phyloP scores from a whole-genome alignment of 2,888 invertebrate species.

The Saturnia pavonia region DNA sequence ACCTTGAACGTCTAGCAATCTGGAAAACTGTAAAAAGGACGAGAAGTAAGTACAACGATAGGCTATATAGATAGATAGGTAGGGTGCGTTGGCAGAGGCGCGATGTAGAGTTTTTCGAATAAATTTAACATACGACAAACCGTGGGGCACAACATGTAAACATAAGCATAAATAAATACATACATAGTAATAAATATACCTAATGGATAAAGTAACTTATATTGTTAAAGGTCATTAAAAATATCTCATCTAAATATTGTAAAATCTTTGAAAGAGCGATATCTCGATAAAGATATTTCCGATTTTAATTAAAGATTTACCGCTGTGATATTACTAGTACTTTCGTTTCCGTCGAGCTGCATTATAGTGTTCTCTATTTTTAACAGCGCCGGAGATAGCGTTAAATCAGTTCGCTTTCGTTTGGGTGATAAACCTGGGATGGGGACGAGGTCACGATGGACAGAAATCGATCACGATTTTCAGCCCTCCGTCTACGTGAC shows the following conservation, averaged over 20 bases:
- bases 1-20: too few species aligned
- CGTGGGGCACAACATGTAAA: too few species aligned
- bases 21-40: too few species aligned
- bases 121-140: too few species aligned
- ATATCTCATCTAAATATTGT: background rate
- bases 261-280: background rate
- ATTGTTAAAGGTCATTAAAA: background rate
- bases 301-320: background rate
- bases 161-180: too few species aligned
- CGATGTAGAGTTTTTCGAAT: too few species aligned
- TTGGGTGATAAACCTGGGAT: conserved; percentile 15
- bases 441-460: conserved; percentile 26
- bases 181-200: too few species aligned
- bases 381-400: conserved; percentile 11
- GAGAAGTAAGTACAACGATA: too few species aligned
- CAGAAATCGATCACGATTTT: conserved; percentile 40
- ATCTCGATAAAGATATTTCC: background rate
- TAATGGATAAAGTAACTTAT: background rate
- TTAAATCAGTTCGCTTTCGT: conserved; percentile 24
- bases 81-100: too few species aligned
- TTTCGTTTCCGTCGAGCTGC: background rate
- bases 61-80: too few species aligned
- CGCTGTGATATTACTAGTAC: background rate
- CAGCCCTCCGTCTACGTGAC: conserved; percentile 26
- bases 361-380: background rate